These are phyloP conservation scores for Puffinus mauretanicus DNA, from an alignment of 2,113 vertebrate species.

Conservation along the genomic window DNA sequence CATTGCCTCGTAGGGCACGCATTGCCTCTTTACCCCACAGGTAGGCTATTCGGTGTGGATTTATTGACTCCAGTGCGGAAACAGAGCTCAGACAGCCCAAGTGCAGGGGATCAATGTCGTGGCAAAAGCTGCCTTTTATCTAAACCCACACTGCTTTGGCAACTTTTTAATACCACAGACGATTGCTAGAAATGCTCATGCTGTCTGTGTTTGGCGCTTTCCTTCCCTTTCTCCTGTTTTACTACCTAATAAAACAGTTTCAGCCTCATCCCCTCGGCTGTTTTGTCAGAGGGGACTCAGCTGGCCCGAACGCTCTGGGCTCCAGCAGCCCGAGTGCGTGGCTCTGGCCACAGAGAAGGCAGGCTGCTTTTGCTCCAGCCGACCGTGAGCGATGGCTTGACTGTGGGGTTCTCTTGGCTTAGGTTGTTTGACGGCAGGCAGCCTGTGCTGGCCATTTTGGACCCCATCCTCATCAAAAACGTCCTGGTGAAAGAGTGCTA, in stretches of 20 bases:
- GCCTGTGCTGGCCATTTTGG: slow-evolving; percentile 70
- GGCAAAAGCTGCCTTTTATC: background rate
- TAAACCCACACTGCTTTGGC: background rate
- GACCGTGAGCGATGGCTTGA: background rate
- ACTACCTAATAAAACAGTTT: background rate
- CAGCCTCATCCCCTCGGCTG: background rate
- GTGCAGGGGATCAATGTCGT: background rate
- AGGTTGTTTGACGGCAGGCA: slow-evolving; percentile 77
- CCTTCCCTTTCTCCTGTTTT: background rate
- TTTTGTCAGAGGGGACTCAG: background rate
- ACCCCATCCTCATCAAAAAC: slow-evolving; percentile 74
- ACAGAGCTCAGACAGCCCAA: background rate
- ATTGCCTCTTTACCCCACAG: background rate
- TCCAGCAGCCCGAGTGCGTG: background rate
- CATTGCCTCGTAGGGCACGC: background rate
- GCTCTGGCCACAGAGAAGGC: background rate
- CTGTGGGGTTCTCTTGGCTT: background rate
- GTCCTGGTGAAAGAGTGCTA: slow-evolving; percentile 83
- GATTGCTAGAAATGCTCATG: background rate
- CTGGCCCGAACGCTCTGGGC: background rate
- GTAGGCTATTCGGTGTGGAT: background rate
- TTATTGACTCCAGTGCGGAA: background rate
- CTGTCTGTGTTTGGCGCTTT: background rate
- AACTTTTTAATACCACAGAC: background rate
- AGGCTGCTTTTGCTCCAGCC: background rate